These are phyloP conservation scores for Elaphurus davidianus DNA, from an alignment of 2,113 vertebrate genomes.

Conservation along the genomic window DNA sequence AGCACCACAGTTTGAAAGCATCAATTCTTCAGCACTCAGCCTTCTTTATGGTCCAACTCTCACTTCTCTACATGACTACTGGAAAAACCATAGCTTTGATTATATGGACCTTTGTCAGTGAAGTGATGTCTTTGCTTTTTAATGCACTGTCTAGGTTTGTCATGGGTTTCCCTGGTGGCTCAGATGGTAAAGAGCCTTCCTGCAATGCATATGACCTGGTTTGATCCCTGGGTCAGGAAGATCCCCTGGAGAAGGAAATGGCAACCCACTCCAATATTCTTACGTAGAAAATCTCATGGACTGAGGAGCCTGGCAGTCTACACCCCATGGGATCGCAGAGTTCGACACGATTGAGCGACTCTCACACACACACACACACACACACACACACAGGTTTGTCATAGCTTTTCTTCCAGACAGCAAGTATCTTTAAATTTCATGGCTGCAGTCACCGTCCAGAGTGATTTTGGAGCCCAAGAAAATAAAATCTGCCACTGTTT, in stretches of 20 bases:
- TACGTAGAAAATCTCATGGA: not conserved
- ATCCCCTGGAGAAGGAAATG: not conserved
- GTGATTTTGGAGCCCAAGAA: not conserved
- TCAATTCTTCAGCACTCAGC: not conserved
- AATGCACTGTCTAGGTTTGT: not conserved
- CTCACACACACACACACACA: no score
- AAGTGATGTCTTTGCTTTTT: not conserved
- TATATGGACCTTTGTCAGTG: not conserved
- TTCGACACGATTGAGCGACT: accelerated
- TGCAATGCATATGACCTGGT: not conserved
- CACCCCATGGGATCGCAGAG: not conserved
- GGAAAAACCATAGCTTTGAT: not conserved
- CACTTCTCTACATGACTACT: not conserved
- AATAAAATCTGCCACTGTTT: not conserved
- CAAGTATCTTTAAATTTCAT: not conserved
- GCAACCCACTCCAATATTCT: not conserved
- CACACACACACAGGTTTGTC: not conserved
- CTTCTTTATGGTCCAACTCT: not conserved
- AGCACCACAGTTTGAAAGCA: not conserved
- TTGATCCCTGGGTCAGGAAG: not conserved
- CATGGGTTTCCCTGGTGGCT: not conserved
- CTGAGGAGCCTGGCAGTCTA: not conserved
- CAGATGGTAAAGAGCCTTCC: not conserved
- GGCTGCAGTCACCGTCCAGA: not conserved
- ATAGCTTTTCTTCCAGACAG: not conserved